These are phyloP conservation scores for Nebria salina DNA, from an alignment of 2,888 invertebrate genomes.

Conservation along the genomic window DNA sequence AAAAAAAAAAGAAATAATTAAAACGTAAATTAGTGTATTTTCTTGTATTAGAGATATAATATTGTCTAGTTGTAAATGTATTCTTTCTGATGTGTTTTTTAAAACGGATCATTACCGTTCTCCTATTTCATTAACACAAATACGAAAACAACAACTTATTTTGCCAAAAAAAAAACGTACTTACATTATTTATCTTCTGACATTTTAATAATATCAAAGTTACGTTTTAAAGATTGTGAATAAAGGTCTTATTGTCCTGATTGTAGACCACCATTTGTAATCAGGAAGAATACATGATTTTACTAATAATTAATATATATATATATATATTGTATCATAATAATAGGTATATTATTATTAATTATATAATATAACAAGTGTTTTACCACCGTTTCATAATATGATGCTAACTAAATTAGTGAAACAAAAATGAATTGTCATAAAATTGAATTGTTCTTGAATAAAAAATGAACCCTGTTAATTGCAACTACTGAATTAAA, in stretches of 20 bases:
- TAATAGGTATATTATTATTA: slow-evolving; percentile 1
- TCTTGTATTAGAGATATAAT: not conserved
- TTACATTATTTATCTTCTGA: too few species aligned
- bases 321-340: not conserved
- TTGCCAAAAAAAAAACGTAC: too few species aligned
- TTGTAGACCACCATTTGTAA: not conserved
- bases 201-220: too few species aligned
- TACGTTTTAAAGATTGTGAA: too few species aligned
- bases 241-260: not conserved
- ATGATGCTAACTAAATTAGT: not conserved
- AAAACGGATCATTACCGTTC: not conserved
- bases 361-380: not conserved
- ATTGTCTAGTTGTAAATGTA: not conserved
- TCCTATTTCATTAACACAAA: too few species aligned
- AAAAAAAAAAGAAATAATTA: not conserved
- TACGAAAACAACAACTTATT: too few species aligned
- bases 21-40: not conserved
- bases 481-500: not conserved
- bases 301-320: not conserved
- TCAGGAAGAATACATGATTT: slow-evolving; percentile 1
- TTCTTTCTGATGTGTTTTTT: not conserved
- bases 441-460: not conserved
- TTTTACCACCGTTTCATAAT: not conserved
- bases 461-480: not conserved
- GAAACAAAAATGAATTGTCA: not conserved